These are phyloP conservation scores for Pararge aegeria DNA, from an alignment of 1,140 invertebrate genomes.

Conservation along the genomic window DNA sequence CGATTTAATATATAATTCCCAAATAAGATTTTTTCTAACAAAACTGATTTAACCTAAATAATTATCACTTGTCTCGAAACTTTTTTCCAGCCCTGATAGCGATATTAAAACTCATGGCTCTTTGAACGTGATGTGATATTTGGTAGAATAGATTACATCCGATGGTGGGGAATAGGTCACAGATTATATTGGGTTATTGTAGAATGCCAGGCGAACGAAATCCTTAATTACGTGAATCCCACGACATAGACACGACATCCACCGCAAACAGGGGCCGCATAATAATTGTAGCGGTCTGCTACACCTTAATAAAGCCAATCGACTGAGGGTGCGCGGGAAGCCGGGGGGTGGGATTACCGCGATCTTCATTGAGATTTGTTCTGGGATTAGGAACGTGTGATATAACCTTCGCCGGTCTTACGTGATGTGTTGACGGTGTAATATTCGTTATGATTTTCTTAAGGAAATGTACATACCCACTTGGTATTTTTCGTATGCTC, in stretches of 20 bases:
- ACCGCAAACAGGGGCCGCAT: slow-evolving; percentile 77
- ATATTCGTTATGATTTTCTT: background rate
- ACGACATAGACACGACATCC: slow-evolving; percentile 68
- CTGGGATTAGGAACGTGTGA: slow-evolving; percentile 70
- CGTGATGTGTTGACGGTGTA: slow-evolving; percentile 11
- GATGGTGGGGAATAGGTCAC: background rate
- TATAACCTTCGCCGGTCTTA: slow-evolving; percentile 39
- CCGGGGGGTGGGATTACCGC: slow-evolving; percentile 58
- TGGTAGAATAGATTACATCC: too few relatives aligned
- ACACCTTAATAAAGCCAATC: slow-evolving; percentile 79
- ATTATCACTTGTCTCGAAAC: too few relatives aligned
- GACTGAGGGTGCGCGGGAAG: slow-evolving; percentile 37
- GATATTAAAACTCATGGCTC: too few relatives aligned
- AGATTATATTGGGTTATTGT: background rate
- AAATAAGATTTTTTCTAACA: too few relatives aligned
- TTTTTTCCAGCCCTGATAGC: too few relatives aligned
- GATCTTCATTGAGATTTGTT: slow-evolving; percentile 79
- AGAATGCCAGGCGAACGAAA: slow-evolving; percentile 59
- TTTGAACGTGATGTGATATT: too few relatives aligned
- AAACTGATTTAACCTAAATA: too few relatives aligned
- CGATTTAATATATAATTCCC: too few relatives aligned
- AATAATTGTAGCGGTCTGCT: slow-evolving; percentile 78
- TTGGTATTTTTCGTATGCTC: too few relatives aligned
- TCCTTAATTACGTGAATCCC: slow-evolving; percentile 73
- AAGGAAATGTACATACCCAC: background rate